These are phyloP conservation scores for Fregata magnificens DNA, from an alignment of 2,113 vertebrate genomes.

Conservation along the genomic window DNA sequence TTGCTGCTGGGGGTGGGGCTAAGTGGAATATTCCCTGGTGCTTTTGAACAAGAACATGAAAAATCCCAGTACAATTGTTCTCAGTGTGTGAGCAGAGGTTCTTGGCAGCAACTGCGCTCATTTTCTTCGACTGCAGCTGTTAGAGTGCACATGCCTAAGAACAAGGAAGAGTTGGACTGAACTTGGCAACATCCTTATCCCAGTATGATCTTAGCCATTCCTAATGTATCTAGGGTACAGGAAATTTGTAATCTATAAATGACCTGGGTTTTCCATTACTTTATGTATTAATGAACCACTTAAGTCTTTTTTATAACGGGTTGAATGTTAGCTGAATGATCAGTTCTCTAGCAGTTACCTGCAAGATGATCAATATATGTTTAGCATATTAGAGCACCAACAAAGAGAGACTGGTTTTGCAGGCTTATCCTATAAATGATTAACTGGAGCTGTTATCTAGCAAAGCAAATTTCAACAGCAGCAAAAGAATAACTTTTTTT, in stretches of 20 bases:
- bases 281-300: not conserved
- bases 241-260: not conserved
- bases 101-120: not conserved
- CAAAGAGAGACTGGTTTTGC: not conserved
- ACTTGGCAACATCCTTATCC: not conserved
- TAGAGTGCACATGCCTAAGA: not conserved
- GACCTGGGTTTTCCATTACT: not conserved
- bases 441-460: not conserved
- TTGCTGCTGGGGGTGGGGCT: not conserved
- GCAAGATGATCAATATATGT: slow-evolving; percentile 8
- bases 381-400: not conserved
- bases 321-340: not conserved
- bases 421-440: not conserved
- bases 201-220: not conserved
- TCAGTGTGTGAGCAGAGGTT: not conserved
- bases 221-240: not conserved
- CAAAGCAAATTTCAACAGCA: not conserved
- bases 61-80: not conserved
- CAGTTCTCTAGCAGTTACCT: not conserved
- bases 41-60: not conserved
- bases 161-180: not conserved
- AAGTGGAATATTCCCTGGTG: not conserved
- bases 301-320: not conserved
- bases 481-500: not conserved
- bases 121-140: not conserved